Base-by-base conservation (phyloP, 2,888 invertebrate species). In the Achlya flavicornis region DNA sequence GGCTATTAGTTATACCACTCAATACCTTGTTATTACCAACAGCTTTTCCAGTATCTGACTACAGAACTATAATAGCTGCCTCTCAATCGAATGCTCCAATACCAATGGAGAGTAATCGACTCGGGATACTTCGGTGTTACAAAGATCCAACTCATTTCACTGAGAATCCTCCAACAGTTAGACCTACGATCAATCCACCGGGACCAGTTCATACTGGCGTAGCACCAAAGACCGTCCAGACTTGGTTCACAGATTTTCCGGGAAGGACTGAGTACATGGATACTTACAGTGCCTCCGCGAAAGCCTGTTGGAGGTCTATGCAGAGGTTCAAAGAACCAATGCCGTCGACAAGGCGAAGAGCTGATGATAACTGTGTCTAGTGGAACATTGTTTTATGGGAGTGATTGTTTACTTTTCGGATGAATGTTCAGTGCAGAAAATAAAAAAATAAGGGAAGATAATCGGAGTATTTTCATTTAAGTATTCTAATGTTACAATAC, bases 251-350 rank as follows among this genome's bases (percentile, higher is more conserved):
- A 0, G 93, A 91, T n/a, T 94, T 86, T 74, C 95, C 95, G 0
- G 95, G 95, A 0, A 87, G 94, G 48, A 94, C 95, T 0, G 96
- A 96, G 75, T 96, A 96, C 71, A 90, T 89, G 89, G 96, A 96
- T 69, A 94, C 94, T 0, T 94, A 95, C 64, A 95, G 95, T 70
- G 94, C 95, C 46, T 81, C 94, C n/a, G 96, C 95, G 0, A 85
- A 95, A 63, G 93, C 94, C 1, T 94, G 95, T 66, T 94, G 95
- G 83, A 93, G 94, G 61, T 95, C 94, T 60, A 95, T 95, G 80
- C 95, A 96, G 77, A 94, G 95, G 69, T 96, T 90, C 74, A 92
- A 93, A 58, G 95, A 96, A 70, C 96, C 96, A 0, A 84, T 95
- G 86, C 95, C 95, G 0, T 95, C 96, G 0, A 94, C 95, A 0